Percentiles rank a stretch among this genome's conserved stretches.
These are phyloP conservation scores for Picus viridis DNA, from an alignment of 2,797 vertebrate species.

Conservation along the genomic window DNA sequence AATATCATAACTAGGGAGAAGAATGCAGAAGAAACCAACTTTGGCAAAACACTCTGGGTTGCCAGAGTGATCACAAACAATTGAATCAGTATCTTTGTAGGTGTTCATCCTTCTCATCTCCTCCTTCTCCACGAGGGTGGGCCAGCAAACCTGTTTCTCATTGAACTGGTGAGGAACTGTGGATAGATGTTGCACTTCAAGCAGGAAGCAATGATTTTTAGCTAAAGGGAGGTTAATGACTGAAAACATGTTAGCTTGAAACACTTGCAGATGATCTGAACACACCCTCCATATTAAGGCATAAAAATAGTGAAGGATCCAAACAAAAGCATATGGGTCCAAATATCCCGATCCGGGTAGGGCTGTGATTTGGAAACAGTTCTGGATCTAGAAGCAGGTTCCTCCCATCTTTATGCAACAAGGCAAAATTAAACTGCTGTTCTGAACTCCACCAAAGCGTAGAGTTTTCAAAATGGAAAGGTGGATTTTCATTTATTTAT, in stretches of 20 bases:
- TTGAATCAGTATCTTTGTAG: neutral
- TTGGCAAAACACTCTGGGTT: neutral
- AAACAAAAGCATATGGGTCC: constrained; percentile 33
- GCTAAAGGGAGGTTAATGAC: neutral
- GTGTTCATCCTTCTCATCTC: neutral
- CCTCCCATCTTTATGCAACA: constrained; percentile 57
- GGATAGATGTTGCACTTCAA: neutral
- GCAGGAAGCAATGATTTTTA: neutral
- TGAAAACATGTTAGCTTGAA: constrained; percentile 20
- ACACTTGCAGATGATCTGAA: constrained; percentile 33
- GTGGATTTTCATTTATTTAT: neutral
- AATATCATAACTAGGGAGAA: neutral
- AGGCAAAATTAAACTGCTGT: constrained; percentile 10
- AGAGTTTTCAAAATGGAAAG: constrained; percentile 32
- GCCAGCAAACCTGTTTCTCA: neutral
- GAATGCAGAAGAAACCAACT: neutral
- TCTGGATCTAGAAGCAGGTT: constrained; percentile 44
- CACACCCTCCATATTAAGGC: constrained; percentile 31
- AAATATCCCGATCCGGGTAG: constrained; percentile 23
- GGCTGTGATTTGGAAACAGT: constrained; percentile 36
- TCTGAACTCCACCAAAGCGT: neutral
- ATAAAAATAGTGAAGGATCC: neutral
- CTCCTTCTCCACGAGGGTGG: neutral
- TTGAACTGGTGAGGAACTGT: neutral
- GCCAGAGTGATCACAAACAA: neutral